Percentiles rank a stretch among this genome's conserved stretches.
Evolutionary conservation across 2,113 vertebrate species (phyloP).

Genomic region (Aviceda subcristata): DNA sequence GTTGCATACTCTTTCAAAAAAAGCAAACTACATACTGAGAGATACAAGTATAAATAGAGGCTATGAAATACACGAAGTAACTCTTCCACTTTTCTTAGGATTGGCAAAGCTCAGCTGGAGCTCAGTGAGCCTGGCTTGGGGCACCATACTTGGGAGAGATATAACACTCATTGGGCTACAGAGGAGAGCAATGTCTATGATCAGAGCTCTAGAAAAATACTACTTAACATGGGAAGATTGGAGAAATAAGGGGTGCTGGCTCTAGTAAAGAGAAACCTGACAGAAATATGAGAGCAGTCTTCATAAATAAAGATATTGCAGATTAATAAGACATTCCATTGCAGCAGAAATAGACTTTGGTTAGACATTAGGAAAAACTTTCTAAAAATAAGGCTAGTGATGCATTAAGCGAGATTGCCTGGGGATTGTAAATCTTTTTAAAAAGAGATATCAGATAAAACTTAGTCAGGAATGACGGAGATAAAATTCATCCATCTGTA

Average conservation of each 20-base stretch:
- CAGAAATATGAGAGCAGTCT: background rate
- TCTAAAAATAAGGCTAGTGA: conserved; percentile 33
- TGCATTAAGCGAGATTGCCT: conserved; percentile 6
- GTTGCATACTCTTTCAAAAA: background rate
- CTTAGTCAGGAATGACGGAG: conserved; percentile 2
- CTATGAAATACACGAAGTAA: background rate
- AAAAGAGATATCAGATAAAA: conserved; percentile 33
- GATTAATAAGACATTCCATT: conserved; percentile 8
- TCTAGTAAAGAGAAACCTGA: background rate
- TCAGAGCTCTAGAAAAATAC: background rate
- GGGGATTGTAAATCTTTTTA: background rate
- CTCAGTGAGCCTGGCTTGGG: background rate
- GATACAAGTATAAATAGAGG: background rate
- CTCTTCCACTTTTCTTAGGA: background rate
- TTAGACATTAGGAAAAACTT: conserved; percentile 13
- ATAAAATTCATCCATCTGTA: background rate
- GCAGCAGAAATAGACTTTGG: conserved; percentile 17
- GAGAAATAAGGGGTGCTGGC: background rate
- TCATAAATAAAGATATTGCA: conserved; percentile 4
- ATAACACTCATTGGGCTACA: background rate
- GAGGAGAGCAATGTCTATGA: background rate
- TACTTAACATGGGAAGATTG: background rate
- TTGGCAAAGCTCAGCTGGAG: background rate
- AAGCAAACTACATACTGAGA: background rate
- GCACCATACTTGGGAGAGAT: background rate